phyloP scores from a whole-genome alignment of 2,113 vertebrate genomes.

The Alethe castanea region DNA sequence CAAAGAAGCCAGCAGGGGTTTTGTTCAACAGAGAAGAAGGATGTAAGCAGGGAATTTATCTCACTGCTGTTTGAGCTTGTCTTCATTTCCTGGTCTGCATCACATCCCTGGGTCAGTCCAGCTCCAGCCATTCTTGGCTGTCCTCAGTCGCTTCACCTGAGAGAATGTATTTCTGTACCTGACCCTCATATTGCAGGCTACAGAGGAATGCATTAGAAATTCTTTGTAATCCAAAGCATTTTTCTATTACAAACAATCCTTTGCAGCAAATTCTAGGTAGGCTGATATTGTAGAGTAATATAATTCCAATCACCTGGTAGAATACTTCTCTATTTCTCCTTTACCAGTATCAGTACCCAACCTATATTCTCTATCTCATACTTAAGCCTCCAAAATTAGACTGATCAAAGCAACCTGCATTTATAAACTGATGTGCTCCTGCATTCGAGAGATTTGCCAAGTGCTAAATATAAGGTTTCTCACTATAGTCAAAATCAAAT shows the following conservation, averaged over 20 bases:
- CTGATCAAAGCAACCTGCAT: conserved; percentile 35
- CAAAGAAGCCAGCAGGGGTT: conserved; percentile 34
- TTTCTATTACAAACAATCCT: background rate
- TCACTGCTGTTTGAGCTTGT: background rate
- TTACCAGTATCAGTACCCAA: background rate
- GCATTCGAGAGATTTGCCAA: conserved; percentile 28
- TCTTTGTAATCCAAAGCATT: background rate
- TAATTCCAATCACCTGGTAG: background rate
- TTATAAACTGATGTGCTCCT: conserved; percentile 15
- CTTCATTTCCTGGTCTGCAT: background rate
- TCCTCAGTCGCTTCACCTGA: background rate
- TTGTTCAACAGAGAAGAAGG: background rate
- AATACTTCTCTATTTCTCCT: background rate
- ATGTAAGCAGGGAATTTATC: background rate
- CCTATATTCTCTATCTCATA: background rate
- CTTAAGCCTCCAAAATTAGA: conserved; percentile 4
- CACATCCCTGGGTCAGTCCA: background rate
- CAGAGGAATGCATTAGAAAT: background rate
- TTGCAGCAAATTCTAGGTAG: background rate
- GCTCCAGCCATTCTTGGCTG: background rate
- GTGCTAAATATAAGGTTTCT: conserved; percentile 24
- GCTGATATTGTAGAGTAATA: background rate
- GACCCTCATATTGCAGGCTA: background rate
- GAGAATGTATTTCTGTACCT: background rate
- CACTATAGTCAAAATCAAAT: background rate